phyloP scores from a whole-genome alignment of 2,888 invertebrate genomes.

The Dasysyrphus albostriatus region DNA sequence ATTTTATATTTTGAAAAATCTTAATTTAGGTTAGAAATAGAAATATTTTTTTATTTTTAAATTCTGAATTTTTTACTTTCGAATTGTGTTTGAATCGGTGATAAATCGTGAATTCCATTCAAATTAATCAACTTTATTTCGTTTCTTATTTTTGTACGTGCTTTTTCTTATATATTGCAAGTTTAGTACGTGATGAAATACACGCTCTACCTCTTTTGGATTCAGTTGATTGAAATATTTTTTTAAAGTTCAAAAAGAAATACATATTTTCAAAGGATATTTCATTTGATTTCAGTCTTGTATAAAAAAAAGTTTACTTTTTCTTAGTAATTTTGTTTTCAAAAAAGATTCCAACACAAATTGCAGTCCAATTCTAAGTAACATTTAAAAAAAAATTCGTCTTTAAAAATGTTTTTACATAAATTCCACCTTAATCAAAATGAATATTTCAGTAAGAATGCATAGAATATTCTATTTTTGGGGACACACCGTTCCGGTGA shows the following conservation, averaged over 20 bases:
- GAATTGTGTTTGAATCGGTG: neutral
- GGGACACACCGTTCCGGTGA: conserved; percentile 69
- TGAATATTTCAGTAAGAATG: conserved; percentile 53
- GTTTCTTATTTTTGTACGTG: neutral
- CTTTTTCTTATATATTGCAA: neutral
- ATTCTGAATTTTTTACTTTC: neutral
- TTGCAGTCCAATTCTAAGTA: neutral
- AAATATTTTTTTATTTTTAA: neutral
- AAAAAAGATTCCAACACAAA: neutral
- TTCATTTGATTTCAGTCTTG: neutral
- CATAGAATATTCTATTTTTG: conserved; percentile 65
- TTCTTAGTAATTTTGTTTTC: neutral
- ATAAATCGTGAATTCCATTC: neutral
- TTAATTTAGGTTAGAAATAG: too few relatives aligned
- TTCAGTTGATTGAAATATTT: neutral
- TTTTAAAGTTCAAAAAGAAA: neutral
- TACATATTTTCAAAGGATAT: neutral
- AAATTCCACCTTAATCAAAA: conserved; percentile 42
- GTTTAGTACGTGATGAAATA: neutral
- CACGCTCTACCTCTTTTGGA: neutral
- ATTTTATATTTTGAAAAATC: neutral
- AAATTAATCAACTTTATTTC: neutral
- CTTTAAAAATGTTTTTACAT: neutral
- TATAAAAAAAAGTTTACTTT: neutral
- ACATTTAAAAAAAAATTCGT: neutral